Percentiles rank a stretch among this genome's conserved stretches.
Evolutionary conservation across 2,113 vertebrate genomes (phyloP).

Genomic region (Mobula hypostoma): DNA sequence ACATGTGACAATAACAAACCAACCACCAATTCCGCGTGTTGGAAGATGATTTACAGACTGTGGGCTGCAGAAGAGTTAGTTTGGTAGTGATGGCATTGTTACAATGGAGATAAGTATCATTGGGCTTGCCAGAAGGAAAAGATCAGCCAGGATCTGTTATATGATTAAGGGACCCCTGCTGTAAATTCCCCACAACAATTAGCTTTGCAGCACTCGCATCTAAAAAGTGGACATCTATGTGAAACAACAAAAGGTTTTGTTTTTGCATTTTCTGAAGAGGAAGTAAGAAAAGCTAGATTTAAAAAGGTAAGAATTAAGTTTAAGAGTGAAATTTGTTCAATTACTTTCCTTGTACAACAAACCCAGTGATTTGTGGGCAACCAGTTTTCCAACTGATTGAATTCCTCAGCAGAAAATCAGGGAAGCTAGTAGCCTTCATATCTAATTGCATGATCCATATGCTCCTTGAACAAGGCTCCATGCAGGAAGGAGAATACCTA

Average conservation of each 20-base stretch:
- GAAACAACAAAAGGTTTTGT: not conserved
- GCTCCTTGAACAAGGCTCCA: not conserved
- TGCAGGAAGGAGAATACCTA: not conserved
- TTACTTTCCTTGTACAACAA: not conserved
- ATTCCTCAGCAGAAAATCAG: not conserved
- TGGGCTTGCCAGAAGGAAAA: not conserved
- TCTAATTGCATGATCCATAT: not conserved
- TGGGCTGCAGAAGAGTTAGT: too few species aligned
- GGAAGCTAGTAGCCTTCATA: not conserved
- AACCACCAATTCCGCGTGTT: too few species aligned
- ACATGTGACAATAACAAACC: too few species aligned
- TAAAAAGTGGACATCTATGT: not conserved
- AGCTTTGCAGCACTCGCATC: not conserved
- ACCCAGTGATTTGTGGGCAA: not conserved
- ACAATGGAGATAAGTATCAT: not conserved
- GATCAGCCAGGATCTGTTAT: not conserved
- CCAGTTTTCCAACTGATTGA: not conserved
- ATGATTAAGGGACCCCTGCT: not conserved
- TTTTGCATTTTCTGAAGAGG: not conserved
- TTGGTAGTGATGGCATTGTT: not conserved
- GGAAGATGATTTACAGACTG: not conserved
- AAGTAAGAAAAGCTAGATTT: not conserved
- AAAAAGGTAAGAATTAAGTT: not conserved
- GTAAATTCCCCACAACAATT: not conserved
- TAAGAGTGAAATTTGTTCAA: not conserved